Evolutionary conservation across 1,140 invertebrate genomes (phyloP), one percentile per base, ranked within the genome.

Genomic region (Listronotus oregonensis): DNA sequence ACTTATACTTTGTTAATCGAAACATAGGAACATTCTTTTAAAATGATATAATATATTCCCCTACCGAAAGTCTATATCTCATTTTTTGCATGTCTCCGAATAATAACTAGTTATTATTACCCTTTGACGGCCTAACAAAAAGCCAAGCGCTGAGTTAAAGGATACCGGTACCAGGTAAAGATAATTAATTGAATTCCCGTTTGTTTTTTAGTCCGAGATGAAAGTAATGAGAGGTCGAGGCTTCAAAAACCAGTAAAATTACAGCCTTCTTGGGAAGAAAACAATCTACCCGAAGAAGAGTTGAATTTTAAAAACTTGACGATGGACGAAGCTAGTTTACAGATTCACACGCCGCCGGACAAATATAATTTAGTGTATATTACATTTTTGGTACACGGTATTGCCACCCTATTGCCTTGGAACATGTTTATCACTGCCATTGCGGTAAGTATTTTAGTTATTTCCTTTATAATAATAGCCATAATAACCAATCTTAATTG

Each of bases 371-470:
- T 98, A 18, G 93, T 98, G 9, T 97, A 92, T 79, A 81, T 96
- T 4, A 96, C 95, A 47, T 86, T 99, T 75, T 69, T 98, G 54
- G 82, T 99, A 34, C 96, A 99, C 81, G 97, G 97, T n/a, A 85
- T 99, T 65, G 97, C 96, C 10, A 92, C 90, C 0, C 84, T 99
- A 34, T 96, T 96, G 83, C 95, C 97, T 12, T 99, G 97, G 97
- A 99, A 99, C 80, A 98, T 98, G 95, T 98, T 99, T 78, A 98
- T 99, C 71, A 99, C 93, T 56, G 96, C 96, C 8, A 92, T 92
- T 78, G 71, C 78, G 67, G 93, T 96, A 84, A 89, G 87, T 85
- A 42, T 21, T 12, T 63, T 4, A 14, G 12, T 43, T 27, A 27
- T 27, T 27, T n/a, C n/a, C 1, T 27, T 27, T 27, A 27, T 27